Evolutionary conservation across 1,140 invertebrate genomes (phyloP).

Genomic region (Nilaparvata lugens): DNA sequence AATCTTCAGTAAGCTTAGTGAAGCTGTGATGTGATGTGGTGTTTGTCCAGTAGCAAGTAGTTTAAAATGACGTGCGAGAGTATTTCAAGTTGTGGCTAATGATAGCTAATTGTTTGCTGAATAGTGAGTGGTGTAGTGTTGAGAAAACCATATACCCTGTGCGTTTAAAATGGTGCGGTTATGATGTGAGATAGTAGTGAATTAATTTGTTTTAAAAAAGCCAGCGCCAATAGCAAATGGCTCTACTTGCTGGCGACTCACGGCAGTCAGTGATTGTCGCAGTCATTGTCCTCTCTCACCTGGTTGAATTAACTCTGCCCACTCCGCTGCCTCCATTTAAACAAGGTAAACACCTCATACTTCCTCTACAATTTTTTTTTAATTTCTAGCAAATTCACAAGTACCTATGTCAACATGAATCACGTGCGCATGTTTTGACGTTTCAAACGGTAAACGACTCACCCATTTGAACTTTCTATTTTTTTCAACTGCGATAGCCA

Average conservation of each 20-base stretch:
- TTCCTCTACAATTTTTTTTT: too few species aligned
- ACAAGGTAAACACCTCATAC: too few species aligned
- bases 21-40: too few species aligned
- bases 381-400: too few species aligned
- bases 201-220: neutral
- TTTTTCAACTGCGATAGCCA: too few species aligned
- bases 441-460: too few species aligned
- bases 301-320: neutral
- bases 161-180: constrained; percentile 1
- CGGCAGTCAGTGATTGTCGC: neutral
- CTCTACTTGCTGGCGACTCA: neutral
- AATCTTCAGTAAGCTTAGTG: too few species aligned
- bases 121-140: neutral
- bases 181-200: constrained; percentile 5
- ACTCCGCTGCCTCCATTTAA: neutral
- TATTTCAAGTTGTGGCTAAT: neutral
- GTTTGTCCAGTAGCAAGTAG: too few species aligned
- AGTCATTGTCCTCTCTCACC: constrained; percentile 2
- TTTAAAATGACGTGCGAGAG: neutral
- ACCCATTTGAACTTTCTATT: too few species aligned
- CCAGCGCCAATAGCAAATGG: neutral
- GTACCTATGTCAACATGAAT: too few species aligned
- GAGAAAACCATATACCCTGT: neutral
- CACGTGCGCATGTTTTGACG: too few species aligned
- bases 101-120: neutral